phyloP scores from a whole-genome alignment of 2,113 vertebrate genomes.

The Melospiza georgiana region DNA sequence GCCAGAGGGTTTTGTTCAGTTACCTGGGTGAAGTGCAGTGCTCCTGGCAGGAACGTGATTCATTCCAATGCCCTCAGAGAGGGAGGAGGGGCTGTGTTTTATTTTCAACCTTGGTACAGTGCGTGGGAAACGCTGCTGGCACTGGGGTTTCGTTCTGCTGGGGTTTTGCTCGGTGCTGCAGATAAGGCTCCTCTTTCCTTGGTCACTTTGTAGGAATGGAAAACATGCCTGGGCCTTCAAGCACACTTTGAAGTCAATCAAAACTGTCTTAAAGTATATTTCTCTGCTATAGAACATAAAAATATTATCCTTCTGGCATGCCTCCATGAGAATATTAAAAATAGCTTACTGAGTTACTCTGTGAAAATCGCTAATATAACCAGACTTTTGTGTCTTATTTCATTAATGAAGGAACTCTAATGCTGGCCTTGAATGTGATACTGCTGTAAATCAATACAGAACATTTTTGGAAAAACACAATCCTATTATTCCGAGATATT shows the following conservation, averaged over 20 bases:
- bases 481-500: slow-evolving; percentile 44
- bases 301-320: slow-evolving; percentile 60
- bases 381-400: slow-evolving; percentile 47
- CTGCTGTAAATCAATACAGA: slow-evolving; percentile 54
- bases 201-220: not conserved
- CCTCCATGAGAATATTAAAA: slow-evolving; percentile 58
- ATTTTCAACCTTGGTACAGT: accelerated
- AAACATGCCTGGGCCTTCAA: slow-evolving; percentile 11
- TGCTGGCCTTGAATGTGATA: slow-evolving; percentile 24
- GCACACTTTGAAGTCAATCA: slow-evolving; percentile 46
- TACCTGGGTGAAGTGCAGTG: not conserved
- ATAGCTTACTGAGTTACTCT: slow-evolving; percentile 60
- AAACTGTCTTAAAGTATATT: slow-evolving; percentile 42
- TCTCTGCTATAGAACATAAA: slow-evolving; percentile 49
- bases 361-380: slow-evolving; percentile 46
- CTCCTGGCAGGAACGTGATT: not conserved
- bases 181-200: not conserved
- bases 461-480: slow-evolving; percentile 40
- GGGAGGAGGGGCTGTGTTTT: not conserved
- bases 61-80: not conserved
- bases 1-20: not conserved
- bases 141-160: not conserved
- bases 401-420: slow-evolving; percentile 50
- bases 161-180: not conserved
- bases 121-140: not conserved